Percentiles rank a stretch among this genome's conserved stretches.
These are phyloP conservation scores for Grammomys dolichurus DNA, from an alignment of 2,113 vertebrate species.

Conservation along the genomic window DNA sequence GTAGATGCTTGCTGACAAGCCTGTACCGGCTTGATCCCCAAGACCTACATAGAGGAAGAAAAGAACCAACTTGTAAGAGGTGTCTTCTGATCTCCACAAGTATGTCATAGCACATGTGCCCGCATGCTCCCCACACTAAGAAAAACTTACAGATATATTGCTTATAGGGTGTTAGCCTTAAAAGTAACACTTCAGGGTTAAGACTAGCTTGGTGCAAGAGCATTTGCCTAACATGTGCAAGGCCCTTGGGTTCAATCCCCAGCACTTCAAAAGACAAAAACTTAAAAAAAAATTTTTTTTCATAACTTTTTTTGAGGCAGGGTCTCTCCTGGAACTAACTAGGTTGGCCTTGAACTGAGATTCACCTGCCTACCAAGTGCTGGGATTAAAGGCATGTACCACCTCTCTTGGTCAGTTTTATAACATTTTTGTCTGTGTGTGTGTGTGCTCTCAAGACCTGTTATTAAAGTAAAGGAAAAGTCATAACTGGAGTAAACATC, in stretches of 20 bases:
- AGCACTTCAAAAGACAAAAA: background rate
- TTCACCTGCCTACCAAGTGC: background rate
- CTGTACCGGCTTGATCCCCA: background rate
- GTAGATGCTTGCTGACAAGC: background rate
- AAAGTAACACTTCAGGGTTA: background rate
- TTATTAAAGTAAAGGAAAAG: constrained; percentile 42
- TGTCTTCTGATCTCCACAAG: background rate
- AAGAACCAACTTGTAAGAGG: background rate
- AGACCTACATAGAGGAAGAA: background rate
- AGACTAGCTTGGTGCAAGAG: background rate
- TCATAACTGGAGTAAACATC: constrained; percentile 27
- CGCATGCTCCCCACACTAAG: background rate
- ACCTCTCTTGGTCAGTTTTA: background rate
- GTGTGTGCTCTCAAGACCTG: background rate
- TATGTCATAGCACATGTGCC: background rate
- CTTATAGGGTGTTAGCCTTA: constrained; percentile 1
- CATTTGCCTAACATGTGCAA: background rate
- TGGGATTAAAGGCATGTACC: background rate
- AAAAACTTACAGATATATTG: constrained; percentile 1
- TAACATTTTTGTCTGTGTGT: background rate
- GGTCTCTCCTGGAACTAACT: background rate
- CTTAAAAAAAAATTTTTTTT: background rate
- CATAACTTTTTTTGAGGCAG: background rate
- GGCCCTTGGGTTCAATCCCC: background rate
- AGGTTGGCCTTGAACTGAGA: background rate